A percentile compares a stretch with the other conserved stretches of the same genome.
Evolutionary conservation across 2,113 vertebrate genomes (phyloP).

Genomic region (Syngnathoides biaculeatus): DNA sequence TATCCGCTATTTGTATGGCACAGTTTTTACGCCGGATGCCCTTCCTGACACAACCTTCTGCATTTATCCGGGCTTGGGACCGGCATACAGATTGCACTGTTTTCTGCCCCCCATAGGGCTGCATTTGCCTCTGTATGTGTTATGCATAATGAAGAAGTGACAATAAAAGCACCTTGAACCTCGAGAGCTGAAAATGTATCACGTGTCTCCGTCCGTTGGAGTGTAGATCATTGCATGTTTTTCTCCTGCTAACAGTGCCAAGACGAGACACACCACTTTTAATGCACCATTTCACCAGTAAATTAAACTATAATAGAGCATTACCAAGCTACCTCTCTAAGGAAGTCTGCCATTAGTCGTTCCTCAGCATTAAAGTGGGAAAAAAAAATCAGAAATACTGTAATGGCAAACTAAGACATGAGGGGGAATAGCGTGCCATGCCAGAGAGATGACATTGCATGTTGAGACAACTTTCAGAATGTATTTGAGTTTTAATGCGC

Average conservation of each 20-base stretch:
- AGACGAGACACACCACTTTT: conserved; percentile 11
- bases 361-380: conserved; percentile 12
- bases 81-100: no score
- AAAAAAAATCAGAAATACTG: conserved; percentile 5
- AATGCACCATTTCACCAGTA: conserved; percentile 3
- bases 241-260: background rate
- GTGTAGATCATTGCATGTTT: background rate
- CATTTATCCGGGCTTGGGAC: no score
- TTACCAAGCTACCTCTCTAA: background rate
- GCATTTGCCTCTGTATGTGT: no score
- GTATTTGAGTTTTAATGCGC: conserved; percentile 40
- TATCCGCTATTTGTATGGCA: no score
- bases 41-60: no score
- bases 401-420: background rate
- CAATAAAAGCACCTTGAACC: no score
- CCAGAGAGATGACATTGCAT: conserved; percentile 10
- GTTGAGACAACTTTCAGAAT: conserved; percentile 15
- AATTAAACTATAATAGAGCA: background rate
- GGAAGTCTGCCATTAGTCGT: conserved; percentile 4
- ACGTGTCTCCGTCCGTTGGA: background rate
- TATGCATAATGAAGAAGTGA: no score
- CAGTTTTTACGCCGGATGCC: no score
- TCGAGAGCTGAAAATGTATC: conserved; percentile 1
- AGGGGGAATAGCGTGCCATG: conserved; percentile 7
- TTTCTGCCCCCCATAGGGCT: no score